These are phyloP conservation scores for Acromyrmex echinatior DNA, from an alignment of 1,140 invertebrate genomes.

Conservation along the genomic window DNA sequence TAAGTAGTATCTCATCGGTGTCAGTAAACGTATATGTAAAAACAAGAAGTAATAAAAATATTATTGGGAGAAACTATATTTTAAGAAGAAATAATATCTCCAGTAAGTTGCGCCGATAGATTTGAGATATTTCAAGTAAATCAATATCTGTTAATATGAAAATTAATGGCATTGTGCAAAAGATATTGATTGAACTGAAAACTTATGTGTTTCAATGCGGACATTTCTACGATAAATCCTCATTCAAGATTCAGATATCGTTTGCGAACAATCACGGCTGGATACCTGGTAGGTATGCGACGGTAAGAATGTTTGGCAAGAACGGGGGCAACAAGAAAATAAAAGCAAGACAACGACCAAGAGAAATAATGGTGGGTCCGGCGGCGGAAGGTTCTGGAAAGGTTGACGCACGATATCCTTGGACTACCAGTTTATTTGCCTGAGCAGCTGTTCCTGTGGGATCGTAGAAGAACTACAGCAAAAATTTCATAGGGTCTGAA, in stretches of 20 bases:
- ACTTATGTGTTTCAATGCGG: background rate
- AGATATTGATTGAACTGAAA: background rate
- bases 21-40: background rate
- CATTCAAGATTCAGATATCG: constrained; percentile 40
- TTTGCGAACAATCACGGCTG: constrained; percentile 79
- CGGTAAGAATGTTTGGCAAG: constrained; percentile 44
- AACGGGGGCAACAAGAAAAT: constrained; percentile 22
- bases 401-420: constrained; percentile 61
- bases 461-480: constrained; percentile 40
- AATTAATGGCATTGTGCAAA: background rate
- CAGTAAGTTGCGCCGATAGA: background rate
- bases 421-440: constrained; percentile 76
- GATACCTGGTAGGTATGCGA: constrained; percentile 63
- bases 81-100: background rate
- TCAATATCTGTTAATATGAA: background rate
- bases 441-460: constrained; percentile 72
- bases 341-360: constrained; percentile 44
- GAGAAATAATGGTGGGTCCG: constrained; percentile 63
- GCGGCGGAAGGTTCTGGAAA: constrained; percentile 64
- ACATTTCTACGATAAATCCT: background rate
- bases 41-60: background rate
- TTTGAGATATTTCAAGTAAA: background rate
- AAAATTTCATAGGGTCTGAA: constrained; percentile 65
- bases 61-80: background rate
- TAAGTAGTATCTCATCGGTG: no score